Base-by-base conservation (phyloP, 2,888 invertebrate genomes). In the Prosapia bicincta region DNA sequence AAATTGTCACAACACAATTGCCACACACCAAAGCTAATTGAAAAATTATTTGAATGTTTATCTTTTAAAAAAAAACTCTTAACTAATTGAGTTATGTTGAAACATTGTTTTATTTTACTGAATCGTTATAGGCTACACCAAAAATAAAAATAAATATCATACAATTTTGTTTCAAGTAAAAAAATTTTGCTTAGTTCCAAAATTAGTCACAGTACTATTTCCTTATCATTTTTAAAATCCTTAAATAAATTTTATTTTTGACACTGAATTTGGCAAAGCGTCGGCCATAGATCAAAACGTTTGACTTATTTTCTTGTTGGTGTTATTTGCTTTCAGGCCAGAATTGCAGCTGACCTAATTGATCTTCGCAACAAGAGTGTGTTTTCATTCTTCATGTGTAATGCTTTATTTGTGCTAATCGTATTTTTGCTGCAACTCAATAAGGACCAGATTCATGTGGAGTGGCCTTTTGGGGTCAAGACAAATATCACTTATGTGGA, bases 301-400 rank as follows among this genome's bases (percentile, higher is more conserved):
- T 3, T 54, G n/a, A 54, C 54, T 54, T 54, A 54, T 20, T 54
- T 54, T 54, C 20, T 20, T 54, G 54, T 10, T 54, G 54, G 54
- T 54, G 20, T 54, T 54, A 54, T 54, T 86, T 86, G 87, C 82
- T 89, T 89, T 86, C 90, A 96, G 95, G 94, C 91, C 85, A 91
- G 95, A 85, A 93, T 96, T 84, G 95, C 95, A 84, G 88, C 89
- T 83, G 97, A 97, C 87, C 90, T 99, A 86, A 91, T 95, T 85
- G 97, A 97, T 85, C 92, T 98, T 85, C 90, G 98, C 85, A 98
- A 98, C 91, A 97, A 97, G 87, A 95, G 96, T 84, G 96, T 97
- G 84, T 97, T 97, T 88, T 96, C 95, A 85, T 98, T 98, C 92
- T 94, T 98, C 89, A 98, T 99, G 98, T 94, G 98, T 90, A 99